These are phyloP conservation scores for Paragorgia papillata DNA, from an alignment of 92 coral and sea anemone species.

Conservation along the genomic window DNA sequence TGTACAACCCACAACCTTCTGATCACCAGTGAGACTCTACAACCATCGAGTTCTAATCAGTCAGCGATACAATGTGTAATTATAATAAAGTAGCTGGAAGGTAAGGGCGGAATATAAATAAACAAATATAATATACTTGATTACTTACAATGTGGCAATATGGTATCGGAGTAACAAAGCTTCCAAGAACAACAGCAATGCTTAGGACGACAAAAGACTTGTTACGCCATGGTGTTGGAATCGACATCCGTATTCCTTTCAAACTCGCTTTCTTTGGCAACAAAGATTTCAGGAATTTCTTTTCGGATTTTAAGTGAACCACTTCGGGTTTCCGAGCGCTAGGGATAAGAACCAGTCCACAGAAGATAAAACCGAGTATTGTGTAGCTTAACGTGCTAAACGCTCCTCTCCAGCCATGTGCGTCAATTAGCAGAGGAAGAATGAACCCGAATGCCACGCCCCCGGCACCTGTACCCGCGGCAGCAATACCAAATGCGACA, in stretches of 20 bases:
- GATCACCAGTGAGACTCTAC: too few species aligned
- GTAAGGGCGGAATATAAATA: too few species aligned
- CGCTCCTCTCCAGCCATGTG: conserved; percentile 68
- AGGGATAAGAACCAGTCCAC: conserved; percentile 75
- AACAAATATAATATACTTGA: too few species aligned
- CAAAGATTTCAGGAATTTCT: conserved; percentile 12
- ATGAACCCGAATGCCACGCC: conserved; percentile 61
- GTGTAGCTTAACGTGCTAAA: conserved; percentile 62
- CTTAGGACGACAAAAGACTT: conserved; percentile 75
- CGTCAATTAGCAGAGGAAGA: conserved; percentile 54
- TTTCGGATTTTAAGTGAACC: conserved; percentile 27
- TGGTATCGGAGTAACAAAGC: conserved; percentile 83
- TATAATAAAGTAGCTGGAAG: too few species aligned
- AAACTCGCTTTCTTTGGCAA: conserved; percentile 13
- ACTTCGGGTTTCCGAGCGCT: conserved; percentile 39
- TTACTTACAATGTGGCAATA: conserved; percentile 85
- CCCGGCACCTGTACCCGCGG: conserved; percentile 83
- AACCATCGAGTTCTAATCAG: too few species aligned
- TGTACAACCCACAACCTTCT: too few species aligned
- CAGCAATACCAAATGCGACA: conserved; percentile 74
- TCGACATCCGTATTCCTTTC: conserved; percentile 16
- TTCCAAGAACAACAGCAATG: conserved; percentile 55
- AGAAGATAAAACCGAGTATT: conserved; percentile 60
- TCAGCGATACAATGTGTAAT: too few species aligned
- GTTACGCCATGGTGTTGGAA: conserved; percentile 72